These are phyloP conservation scores for Leptocoma aspasia DNA, from an alignment of 2,113 vertebrate species.

Conservation along the genomic window DNA sequence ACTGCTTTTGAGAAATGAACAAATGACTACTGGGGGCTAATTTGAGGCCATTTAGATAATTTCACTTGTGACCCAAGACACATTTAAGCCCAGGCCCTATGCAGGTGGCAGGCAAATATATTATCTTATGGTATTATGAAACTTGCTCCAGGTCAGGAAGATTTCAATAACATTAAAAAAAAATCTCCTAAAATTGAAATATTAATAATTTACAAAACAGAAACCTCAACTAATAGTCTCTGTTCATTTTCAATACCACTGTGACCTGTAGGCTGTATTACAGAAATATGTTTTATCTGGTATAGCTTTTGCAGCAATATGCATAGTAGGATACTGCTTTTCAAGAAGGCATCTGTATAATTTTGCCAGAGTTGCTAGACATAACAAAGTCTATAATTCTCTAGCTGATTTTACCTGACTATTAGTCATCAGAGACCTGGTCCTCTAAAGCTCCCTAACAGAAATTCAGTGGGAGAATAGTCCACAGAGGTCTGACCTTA, in stretches of 20 bases:
- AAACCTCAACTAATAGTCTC: slow-evolving; percentile 15
- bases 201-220: slow-evolving; percentile 65
- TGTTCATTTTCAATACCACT: slow-evolving; percentile 14
- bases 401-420: not conserved
- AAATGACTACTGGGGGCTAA: slow-evolving; percentile 27
- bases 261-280: not conserved
- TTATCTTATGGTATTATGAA: slow-evolving; percentile 25
- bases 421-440: not conserved
- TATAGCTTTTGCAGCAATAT: not conserved
- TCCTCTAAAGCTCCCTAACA: not conserved
- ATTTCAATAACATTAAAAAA: slow-evolving; percentile 26
- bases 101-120: slow-evolving; percentile 9
- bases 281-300: not conserved
- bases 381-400: not conserved
- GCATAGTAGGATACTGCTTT: not conserved
- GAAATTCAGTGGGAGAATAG: not conserved
- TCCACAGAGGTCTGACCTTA: not conserved
- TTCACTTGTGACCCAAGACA: slow-evolving; percentile 4
- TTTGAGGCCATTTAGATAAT: slow-evolving; percentile 39
- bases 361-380: not conserved
- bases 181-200: slow-evolving; percentile 51
- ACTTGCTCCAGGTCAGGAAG: not conserved
- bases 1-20: slow-evolving; percentile 3
- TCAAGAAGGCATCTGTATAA: not conserved
- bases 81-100: slow-evolving; percentile 9